These are phyloP conservation scores for Torymus tubicola DNA, from an alignment of 2,888 invertebrate species.

Conservation along the genomic window DNA sequence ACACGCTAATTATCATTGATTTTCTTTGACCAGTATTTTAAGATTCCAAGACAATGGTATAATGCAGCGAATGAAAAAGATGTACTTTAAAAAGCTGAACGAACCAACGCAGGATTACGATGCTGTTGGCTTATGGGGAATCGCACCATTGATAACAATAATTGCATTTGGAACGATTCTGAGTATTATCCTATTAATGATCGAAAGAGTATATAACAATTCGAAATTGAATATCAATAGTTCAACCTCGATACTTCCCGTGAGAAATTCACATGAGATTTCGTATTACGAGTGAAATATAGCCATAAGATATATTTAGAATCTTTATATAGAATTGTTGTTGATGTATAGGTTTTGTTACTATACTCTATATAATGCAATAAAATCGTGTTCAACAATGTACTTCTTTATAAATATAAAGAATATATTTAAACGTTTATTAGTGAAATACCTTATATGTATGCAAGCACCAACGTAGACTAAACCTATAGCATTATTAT, in stretches of 20 bases:
- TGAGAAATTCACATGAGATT: neutral
- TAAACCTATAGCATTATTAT: too few species aligned
- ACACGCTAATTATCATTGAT: neutral
- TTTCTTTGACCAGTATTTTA: slow-evolving; percentile 40
- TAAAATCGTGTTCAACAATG: too few species aligned
- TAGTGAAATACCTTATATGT: too few species aligned
- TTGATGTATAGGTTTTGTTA: neutral
- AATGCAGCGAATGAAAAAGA: slow-evolving; percentile 51
- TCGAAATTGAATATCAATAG: neutral
- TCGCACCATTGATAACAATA: slow-evolving; percentile 54
- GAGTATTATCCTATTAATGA: slow-evolving; percentile 15
- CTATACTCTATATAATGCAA: too few species aligned
- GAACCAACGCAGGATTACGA: slow-evolving; percentile 26
- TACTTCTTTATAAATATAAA: too few species aligned
- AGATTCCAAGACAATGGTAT: slow-evolving; percentile 55
- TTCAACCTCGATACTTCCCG: too few species aligned
- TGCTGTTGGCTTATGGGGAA: slow-evolving; percentile 52
- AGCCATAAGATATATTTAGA: too few species aligned
- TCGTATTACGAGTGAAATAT: neutral
- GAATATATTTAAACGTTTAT: too few species aligned
- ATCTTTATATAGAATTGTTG: too few species aligned
- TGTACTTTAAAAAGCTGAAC: slow-evolving; percentile 21
- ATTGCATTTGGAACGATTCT: slow-evolving; percentile 44
- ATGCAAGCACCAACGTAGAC: too few species aligned
- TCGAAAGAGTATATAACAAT: slow-evolving; percentile 27